These are phyloP conservation scores for Ceuthmochares aereus DNA, from an alignment of 2,113 vertebrate species.

Conservation along the genomic window DNA sequence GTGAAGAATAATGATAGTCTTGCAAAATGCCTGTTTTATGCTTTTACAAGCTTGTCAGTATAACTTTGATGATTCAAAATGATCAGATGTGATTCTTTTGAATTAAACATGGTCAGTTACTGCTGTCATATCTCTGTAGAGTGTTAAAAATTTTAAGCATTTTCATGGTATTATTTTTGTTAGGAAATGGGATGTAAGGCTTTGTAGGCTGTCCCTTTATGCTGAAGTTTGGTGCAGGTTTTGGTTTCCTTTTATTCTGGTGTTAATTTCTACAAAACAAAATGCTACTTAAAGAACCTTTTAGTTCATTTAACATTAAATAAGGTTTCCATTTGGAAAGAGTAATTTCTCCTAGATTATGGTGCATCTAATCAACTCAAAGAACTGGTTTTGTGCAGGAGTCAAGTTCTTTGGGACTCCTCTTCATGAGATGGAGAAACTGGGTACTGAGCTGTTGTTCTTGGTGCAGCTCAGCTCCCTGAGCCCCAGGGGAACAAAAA, in stretches of 20 bases:
- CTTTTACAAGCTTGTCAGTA: not conserved
- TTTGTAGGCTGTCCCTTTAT: not conserved
- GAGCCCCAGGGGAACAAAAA: not conserved
- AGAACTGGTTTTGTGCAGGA: not conserved
- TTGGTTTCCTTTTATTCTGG: not conserved
- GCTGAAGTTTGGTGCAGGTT: not conserved
- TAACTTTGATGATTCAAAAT: constrained; percentile 4
- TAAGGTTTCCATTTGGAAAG: not conserved
- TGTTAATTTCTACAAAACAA: not conserved
- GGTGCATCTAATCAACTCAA: not conserved
- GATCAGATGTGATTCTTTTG: not conserved
- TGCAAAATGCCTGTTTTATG: not conserved
- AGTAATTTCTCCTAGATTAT: not conserved
- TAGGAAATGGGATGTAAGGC: not conserved
- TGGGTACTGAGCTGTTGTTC: not conserved
- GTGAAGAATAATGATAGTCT: not conserved
- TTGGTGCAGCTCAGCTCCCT: not conserved
- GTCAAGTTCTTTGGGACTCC: not conserved
- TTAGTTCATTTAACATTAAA: not conserved
- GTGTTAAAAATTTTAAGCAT: not conserved
- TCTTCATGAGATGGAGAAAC: not conserved
- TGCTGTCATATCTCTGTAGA: not conserved
- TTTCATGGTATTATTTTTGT: not conserved
- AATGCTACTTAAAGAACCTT: not conserved
- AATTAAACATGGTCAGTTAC: not conserved